Percentiles rank a stretch among this genome's conserved stretches.
Conservation (phyloP, 92 coral and sea anemone species). For the Porites divaricata region DNA sequence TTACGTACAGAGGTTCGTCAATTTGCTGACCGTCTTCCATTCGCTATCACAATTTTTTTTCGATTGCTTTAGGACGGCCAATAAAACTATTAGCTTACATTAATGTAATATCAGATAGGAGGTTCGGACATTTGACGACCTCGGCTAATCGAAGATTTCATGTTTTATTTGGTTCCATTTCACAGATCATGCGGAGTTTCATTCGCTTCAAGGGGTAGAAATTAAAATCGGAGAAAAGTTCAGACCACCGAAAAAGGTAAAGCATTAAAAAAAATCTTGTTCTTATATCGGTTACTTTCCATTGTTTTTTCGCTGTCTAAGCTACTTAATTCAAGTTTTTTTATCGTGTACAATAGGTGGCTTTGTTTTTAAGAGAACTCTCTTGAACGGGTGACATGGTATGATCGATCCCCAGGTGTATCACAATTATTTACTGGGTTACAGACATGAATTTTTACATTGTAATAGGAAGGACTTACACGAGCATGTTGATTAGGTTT, state of each 20-base stretch:
- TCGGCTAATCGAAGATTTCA: not conserved
- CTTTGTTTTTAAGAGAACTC: no score
- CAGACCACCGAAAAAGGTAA: constrained; percentile 95
- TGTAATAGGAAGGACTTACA: no score
- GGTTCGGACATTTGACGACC: not conserved
- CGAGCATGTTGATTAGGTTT: no score
- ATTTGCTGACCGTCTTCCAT: not conserved
- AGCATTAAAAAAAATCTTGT: not conserved
- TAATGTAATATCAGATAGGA: not conserved
- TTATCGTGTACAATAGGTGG: no score
- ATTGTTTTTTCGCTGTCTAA: no score
- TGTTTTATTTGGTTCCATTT: not conserved
- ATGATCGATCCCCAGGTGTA: no score
- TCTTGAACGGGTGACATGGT: no score
- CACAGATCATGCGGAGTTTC: constrained; percentile 86
- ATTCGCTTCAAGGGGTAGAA: constrained; percentile 90
- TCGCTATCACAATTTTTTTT: not conserved
- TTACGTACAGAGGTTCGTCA: no score
- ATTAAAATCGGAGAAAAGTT: constrained; percentile 91
- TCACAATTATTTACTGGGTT: no score
- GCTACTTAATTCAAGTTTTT: no score
- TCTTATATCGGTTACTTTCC: no score
- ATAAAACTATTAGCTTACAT: not conserved
- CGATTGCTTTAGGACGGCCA: not conserved
- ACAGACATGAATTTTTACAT: no score